Evolutionary conservation across 2,888 invertebrate species (phyloP), one percentile per base, ranked within the genome.

Genomic region (Andrena bucephala): DNA sequence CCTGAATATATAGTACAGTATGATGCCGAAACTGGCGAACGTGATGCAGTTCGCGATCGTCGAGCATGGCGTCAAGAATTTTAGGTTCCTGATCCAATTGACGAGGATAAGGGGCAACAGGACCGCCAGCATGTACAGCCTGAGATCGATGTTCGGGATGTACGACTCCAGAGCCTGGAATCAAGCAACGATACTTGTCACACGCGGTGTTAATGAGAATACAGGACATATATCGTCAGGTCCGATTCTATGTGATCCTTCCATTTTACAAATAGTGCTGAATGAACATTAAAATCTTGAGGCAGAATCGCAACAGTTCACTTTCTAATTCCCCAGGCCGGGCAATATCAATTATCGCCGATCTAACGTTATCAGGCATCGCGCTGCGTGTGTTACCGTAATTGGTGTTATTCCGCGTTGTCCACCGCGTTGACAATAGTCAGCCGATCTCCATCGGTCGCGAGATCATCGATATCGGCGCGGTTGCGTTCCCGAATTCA

Each of bases 11-110:
- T 97, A 98, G 94, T 97, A 97, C 81, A 98, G 95, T 77, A 98
- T 97, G 76, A 99, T 97, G 50, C 96, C 96, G 88, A 99, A 97
- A 59, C 98, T 97, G 52, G 96, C 95, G 83, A 97, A 95, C 6
- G 98, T 98, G 10, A 98, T 96, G 2, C 96, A 95, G 92, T 99
- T 99, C 42, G 99, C 99, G 60, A 98, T 94, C 8, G 97, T 96
- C 0, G 99, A 99, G 92, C 98, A 97, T 0, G 98, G 98, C 0
- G 99, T 98, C 89, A 99, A 94, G 83, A 97, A 96, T 93, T 98
- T 98, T 29, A 99, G 95, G 92, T 98, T 98, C 73, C 97, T 95
- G 85, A 98, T 96, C 95, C 96, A 97, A 94, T 97, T 97, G 90
- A 98, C 96, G 4, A 97, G 94, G 69, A 98, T 95, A 89, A 98